Conservation (phyloP, 2,797 vertebrate genomes). For the Cirrhinus molitorella region DNA sequence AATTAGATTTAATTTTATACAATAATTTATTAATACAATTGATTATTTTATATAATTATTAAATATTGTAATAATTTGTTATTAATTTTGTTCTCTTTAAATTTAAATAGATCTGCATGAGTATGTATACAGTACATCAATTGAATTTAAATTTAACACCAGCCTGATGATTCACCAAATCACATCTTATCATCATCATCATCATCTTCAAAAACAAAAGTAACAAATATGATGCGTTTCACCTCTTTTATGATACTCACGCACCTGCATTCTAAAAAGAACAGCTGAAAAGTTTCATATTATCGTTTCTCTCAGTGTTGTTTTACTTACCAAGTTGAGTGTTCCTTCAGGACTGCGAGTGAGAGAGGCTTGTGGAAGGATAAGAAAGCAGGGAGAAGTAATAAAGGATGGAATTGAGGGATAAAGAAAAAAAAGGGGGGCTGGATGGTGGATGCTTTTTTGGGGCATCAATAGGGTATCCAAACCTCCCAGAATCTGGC, state of each 20-base stretch:
- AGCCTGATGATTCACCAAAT: neutral
- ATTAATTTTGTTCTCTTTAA: neutral
- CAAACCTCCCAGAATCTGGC: constrained; percentile 60
- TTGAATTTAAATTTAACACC: neutral
- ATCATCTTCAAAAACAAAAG: neutral
- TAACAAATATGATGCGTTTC: neutral
- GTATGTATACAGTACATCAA: neutral
- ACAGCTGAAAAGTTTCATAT: neutral
- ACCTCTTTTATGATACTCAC: neutral
- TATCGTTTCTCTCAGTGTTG: constrained; percentile 6
- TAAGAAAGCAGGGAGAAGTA: constrained; percentile 39
- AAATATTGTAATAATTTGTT: too few relatives aligned
- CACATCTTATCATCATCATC: neutral
- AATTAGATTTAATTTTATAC: too few relatives aligned
- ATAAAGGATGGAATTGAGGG: constrained; percentile 49
- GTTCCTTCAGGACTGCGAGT: constrained; percentile 45
- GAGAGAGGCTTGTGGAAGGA: constrained; percentile 42
- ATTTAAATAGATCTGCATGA: neutral
- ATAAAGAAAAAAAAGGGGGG: constrained; percentile 40
- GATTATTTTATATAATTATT: neutral
- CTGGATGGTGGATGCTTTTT: constrained; percentile 37
- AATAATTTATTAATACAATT: neutral
- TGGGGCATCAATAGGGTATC: constrained; percentile 58
- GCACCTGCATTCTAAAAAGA: neutral
- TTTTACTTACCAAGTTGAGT: constrained; percentile 51